These are phyloP conservation scores for Molothrus aeneus DNA, from an alignment of 2,797 vertebrate genomes.

Conservation along the genomic window DNA sequence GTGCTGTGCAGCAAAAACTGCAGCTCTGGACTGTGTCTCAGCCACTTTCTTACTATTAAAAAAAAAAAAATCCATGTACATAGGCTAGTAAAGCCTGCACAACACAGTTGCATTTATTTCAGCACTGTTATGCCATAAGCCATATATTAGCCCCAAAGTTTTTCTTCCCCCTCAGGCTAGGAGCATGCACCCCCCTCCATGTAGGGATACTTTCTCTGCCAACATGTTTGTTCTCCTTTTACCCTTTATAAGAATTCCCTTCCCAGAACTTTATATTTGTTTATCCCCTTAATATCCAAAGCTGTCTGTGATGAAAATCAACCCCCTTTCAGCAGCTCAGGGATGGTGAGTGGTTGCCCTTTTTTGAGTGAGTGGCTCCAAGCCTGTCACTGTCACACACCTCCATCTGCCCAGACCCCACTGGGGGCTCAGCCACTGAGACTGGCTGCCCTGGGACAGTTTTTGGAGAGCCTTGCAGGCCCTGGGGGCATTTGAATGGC, in stretches of 20 bases:
- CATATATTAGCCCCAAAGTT: neutral
- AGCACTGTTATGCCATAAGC: neutral
- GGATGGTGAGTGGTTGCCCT: neutral
- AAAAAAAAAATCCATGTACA: neutral
- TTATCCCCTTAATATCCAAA: constrained; percentile 34
- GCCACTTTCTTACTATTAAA: constrained; percentile 32
- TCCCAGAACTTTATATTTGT: neutral
- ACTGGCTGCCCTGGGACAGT: neutral
- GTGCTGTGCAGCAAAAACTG: neutral
- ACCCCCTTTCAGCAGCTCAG: neutral
- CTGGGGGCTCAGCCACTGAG: rapidly evolving
- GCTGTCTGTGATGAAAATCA: constrained; percentile 40
- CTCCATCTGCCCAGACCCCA: rapidly evolving
- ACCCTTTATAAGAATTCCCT: neutral
- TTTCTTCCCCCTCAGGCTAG: neutral
- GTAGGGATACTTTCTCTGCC: neutral
- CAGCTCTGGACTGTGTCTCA: constrained; percentile 51
- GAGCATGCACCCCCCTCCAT: neutral
- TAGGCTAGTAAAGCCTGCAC: neutral
- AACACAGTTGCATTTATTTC: constrained; percentile 12
- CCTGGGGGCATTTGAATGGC: neutral
- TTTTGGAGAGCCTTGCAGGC: neutral
- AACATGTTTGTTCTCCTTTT: neutral
- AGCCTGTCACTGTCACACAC: neutral
- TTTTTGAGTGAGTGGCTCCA: neutral